Percentiles rank a stretch among this genome's conserved stretches.
Evolutionary conservation across 2,113 vertebrate species (phyloP).

Genomic region (Eretmochelys imbricata): DNA sequence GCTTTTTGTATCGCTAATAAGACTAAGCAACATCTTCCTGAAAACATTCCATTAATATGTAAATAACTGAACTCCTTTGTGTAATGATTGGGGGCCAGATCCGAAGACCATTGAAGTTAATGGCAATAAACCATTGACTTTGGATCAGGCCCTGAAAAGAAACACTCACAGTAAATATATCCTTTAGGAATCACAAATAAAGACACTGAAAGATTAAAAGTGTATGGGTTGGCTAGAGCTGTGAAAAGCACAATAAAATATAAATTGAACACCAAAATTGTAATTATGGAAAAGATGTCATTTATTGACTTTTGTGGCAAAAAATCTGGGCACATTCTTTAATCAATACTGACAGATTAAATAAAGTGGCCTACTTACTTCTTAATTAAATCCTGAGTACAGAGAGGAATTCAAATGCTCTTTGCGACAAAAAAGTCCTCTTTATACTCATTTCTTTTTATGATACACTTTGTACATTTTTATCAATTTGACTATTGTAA

Average conservation of each 20-base stretch:
- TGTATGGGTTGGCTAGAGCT: not conserved
- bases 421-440: not conserved
- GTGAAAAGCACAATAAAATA: not conserved
- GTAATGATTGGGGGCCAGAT: not conserved
- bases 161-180: not conserved
- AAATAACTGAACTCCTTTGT: not conserved
- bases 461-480: not conserved
- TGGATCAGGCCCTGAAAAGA: not conserved
- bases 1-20: not conserved
- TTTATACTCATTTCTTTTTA: not conserved
- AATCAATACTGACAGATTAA: not conserved
- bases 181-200: not conserved
- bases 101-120: not conserved
- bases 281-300: not conserved
- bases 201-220: not conserved
- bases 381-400: not conserved
- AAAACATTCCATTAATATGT: not conserved
- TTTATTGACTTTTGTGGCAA: not conserved
- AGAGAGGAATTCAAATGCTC: not conserved
- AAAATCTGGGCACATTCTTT: not conserved
- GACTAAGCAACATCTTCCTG: not conserved
- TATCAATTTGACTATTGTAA: not conserved
- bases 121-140: not conserved
- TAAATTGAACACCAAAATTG: accelerated
- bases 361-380: not conserved